Conservation (phyloP, 2,888 invertebrate genomes). For the Hoplodrina blanda region DNA sequence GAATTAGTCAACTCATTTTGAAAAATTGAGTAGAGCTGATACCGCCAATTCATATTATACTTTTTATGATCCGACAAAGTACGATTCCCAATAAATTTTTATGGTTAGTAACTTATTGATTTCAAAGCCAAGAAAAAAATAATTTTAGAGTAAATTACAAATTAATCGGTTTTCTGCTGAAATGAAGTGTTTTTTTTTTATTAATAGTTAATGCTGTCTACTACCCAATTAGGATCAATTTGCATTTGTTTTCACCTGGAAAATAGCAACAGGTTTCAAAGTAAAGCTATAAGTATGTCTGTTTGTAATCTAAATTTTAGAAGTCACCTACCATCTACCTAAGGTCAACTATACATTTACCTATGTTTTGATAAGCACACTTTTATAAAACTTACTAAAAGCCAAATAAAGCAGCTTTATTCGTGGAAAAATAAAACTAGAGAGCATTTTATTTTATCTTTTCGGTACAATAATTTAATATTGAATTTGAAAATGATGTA, state of each 20-base stretch:
- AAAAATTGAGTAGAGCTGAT: no score
- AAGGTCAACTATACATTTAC: conserved; percentile 15
- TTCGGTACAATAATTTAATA: conserved; percentile 1
- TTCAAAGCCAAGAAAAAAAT: no score
- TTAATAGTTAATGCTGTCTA: no score
- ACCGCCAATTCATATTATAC: no score
- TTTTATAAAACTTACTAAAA: conserved; percentile 21
- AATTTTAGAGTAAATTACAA: no score
- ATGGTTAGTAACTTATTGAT: no score
- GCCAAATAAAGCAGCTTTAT: not conserved
- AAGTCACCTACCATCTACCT: conserved; percentile 8
- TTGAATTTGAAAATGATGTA: conserved; percentile 20
- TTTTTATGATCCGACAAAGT: no score
- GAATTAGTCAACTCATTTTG: no score
- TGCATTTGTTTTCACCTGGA: not conserved
- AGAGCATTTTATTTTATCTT: not conserved
- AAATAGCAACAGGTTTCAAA: not conserved
- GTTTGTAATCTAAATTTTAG: not conserved
- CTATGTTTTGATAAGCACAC: conserved; percentile 14
- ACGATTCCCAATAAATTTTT: no score
- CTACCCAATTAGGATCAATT: no score
- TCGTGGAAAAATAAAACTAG: conserved; percentile 9
- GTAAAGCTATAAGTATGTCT: not conserved
- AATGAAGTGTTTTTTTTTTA: no score
- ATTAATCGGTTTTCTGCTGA: no score